Conservation (phyloP, 2,888 invertebrate genomes). For the Tetheella fluctuosa region DNA sequence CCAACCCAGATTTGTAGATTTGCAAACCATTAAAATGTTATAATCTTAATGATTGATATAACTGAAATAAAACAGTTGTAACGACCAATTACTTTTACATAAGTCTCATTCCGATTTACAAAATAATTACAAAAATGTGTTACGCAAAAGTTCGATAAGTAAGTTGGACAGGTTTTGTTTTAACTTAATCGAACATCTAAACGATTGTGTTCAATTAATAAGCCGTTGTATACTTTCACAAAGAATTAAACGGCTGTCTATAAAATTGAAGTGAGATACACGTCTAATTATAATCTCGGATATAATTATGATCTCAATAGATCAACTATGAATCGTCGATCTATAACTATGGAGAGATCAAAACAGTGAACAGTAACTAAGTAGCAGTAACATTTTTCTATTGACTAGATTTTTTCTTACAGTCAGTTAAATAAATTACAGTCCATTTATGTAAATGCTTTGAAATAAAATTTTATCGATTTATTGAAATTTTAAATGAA, state of each 20-base stretch:
- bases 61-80: constrained; percentile 6
- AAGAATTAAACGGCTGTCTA: neutral
- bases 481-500: too few species aligned
- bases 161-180: constrained; percentile 30
- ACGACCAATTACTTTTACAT: constrained; percentile 20
- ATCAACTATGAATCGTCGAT: too few species aligned
- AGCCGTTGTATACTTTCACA: constrained; percentile 30
- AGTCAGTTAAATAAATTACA: too few species aligned
- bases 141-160: constrained; percentile 36
- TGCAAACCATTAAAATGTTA: neutral
- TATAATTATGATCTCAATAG: neutral
- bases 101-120: constrained; percentile 20
- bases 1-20: neutral
- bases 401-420: too few species aligned
- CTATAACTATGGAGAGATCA: too few species aligned
- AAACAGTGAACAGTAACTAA: too few species aligned
- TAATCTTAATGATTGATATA: constrained; percentile 6
- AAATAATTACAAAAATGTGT: constrained; percentile 36
- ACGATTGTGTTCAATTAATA: constrained; percentile 21
- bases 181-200: constrained; percentile 42
- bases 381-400: too few species aligned
- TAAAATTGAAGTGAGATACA: neutral
- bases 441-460: too few species aligned
- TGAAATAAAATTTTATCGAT: too few species aligned
- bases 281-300: too few species aligned